Conservation (phyloP, 2,113 vertebrate genomes). For the Chionis minor region DNA sequence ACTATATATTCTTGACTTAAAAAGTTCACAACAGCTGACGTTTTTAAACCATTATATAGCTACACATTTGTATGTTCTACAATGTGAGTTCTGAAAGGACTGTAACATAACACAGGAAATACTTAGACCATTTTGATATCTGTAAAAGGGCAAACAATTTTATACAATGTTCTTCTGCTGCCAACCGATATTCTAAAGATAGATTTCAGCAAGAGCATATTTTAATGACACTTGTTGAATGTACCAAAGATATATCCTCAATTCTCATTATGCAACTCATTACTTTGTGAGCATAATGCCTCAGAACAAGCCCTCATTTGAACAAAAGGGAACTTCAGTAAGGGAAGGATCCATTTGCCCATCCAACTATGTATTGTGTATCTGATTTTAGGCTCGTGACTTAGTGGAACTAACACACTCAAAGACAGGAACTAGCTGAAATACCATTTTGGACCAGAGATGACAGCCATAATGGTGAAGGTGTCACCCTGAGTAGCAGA, state of each 20-base stretch:
- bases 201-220: background rate
- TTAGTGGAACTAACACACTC: background rate
- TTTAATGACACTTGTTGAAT: background rate
- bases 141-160: background rate
- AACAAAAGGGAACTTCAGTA: background rate
- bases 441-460: background rate
- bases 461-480: background rate
- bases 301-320: background rate
- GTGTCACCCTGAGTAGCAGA: background rate
- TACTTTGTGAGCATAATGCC: background rate
- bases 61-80: background rate
- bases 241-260: background rate
- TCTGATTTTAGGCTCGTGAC: background rate
- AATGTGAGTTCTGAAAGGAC: background rate
- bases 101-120: constrained; percentile 14
- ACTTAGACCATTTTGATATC: constrained; percentile 25
- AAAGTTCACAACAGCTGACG: constrained; percentile 4
- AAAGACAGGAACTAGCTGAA: background rate
- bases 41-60: constrained; percentile 15
- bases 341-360: background rate
- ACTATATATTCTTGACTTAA: background rate
- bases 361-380: background rate
- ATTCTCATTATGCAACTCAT: background rate
- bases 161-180: background rate
- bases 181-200: background rate